phyloP scores from a whole-genome alignment of 2,888 invertebrate genomes.

The Vannuccia rotundouncinata region DNA sequence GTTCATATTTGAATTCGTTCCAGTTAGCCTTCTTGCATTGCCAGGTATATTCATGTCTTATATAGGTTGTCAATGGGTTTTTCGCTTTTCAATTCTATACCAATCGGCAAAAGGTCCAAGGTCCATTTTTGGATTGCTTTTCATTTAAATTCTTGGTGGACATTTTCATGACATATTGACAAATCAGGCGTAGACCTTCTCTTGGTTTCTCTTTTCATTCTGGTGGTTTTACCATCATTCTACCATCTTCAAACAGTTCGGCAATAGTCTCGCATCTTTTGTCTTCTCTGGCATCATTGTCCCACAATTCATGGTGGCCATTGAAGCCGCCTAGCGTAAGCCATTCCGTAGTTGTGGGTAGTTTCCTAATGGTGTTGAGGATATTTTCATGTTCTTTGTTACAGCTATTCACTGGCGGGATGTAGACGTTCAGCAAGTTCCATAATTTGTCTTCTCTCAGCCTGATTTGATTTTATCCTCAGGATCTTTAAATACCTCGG shows the following conservation, averaged over 20 bases:
- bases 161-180: too few relatives aligned
- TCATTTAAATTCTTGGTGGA: background rate
- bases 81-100: background rate
- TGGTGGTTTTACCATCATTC: background rate
- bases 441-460: background rate
- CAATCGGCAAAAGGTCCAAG: background rate
- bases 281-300: background rate
- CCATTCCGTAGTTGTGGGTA: background rate
- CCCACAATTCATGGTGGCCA: background rate
- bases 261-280: background rate
- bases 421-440: background rate
- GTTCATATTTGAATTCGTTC: background rate
- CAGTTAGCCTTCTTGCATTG: background rate
- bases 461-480: background rate
- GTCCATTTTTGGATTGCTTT: background rate
- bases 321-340: background rate
- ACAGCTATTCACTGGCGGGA: background rate
- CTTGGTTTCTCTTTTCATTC: background rate
- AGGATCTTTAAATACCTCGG: background rate
- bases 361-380: background rate
- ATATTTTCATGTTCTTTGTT: background rate
- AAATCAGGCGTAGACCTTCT: too few relatives aligned
- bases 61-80: background rate
- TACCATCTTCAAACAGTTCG: background rate
- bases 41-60: too few relatives aligned